Conservation (phyloP, 2,797 vertebrate genomes). For the Sebastes taczanowskii region DNA sequence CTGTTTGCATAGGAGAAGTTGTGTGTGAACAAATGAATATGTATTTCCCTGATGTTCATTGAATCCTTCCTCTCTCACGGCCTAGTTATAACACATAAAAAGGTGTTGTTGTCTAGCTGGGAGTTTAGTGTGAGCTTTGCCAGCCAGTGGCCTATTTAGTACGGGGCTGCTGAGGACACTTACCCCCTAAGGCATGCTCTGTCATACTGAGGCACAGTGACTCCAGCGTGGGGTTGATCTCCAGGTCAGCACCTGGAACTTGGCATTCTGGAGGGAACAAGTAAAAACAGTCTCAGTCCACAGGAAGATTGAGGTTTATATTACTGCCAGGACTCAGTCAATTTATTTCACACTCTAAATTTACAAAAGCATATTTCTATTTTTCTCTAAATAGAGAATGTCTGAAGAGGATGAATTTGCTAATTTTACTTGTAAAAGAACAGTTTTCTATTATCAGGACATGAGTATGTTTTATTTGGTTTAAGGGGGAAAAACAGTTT, state of each 20-base stretch:
- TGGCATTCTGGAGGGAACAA: constrained; percentile 87
- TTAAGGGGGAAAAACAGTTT: too few relatives aligned
- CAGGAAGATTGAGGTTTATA: background rate
- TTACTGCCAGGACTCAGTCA: background rate
- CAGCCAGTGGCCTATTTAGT: constrained; percentile 17
- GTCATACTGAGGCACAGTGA: constrained; percentile 99
- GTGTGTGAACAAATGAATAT: background rate
- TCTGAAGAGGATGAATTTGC: background rate
- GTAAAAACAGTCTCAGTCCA: background rate
- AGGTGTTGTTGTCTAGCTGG: background rate
- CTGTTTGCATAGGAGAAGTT: background rate
- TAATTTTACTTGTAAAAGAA: background rate
- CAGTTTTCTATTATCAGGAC: background rate
- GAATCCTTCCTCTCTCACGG: background rate
- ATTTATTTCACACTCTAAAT: background rate
- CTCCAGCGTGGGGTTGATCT: constrained; percentile 98
- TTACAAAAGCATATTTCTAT: background rate
- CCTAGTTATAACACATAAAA: background rate
- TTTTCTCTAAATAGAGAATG: background rate
- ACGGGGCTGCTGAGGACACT: constrained; percentile 60
- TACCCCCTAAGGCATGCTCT: constrained; percentile 97
- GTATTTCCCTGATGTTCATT: background rate
- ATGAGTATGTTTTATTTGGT: background rate
- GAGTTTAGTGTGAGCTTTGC: constrained; percentile 17
- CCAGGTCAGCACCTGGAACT: constrained; percentile 92